Evolutionary conservation across 2,888 invertebrate genomes (phyloP).

Genomic region (Subacronicta megacephala): DNA sequence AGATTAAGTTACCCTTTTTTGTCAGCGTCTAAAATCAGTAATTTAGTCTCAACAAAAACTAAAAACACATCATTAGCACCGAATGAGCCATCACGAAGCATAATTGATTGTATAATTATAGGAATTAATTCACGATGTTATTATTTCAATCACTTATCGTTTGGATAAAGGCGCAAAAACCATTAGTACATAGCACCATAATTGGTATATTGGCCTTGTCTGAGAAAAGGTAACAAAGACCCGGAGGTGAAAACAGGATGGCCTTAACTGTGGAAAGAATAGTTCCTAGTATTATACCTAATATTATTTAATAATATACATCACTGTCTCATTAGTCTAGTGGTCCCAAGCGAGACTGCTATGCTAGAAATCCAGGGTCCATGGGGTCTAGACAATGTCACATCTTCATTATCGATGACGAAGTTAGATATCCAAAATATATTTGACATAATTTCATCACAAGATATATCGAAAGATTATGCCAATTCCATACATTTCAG

Average conservation of each 20-base stretch:
- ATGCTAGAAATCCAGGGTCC: too few species aligned
- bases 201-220: slow-evolving; percentile 54
- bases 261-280: slow-evolving; percentile 53
- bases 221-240: slow-evolving; percentile 66
- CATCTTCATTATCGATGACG: too few species aligned
- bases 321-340: too few species aligned
- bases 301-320: slow-evolving; percentile 10
- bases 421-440: too few species aligned
- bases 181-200: slow-evolving; percentile 41
- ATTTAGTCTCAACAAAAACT: slow-evolving; percentile 28
- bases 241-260: slow-evolving; percentile 65
- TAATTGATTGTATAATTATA: slow-evolving; percentile 35
- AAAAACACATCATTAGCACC: not conserved
- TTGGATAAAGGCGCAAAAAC: slow-evolving; percentile 45
- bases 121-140: slow-evolving; percentile 23
- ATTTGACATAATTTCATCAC: too few species aligned
- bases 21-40: slow-evolving; percentile 11
- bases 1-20: slow-evolving; percentile 30
- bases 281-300: slow-evolving; percentile 1
- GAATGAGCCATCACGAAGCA: slow-evolving; percentile 9
- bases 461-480: too few species aligned
- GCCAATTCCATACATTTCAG: too few species aligned
- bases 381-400: too few species aligned
- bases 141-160: slow-evolving; percentile 44
- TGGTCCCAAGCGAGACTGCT: too few species aligned